Evolutionary conservation across 1,140 invertebrate genomes (phyloP).

Genomic region (Gonioctena quinquepunctata): DNA sequence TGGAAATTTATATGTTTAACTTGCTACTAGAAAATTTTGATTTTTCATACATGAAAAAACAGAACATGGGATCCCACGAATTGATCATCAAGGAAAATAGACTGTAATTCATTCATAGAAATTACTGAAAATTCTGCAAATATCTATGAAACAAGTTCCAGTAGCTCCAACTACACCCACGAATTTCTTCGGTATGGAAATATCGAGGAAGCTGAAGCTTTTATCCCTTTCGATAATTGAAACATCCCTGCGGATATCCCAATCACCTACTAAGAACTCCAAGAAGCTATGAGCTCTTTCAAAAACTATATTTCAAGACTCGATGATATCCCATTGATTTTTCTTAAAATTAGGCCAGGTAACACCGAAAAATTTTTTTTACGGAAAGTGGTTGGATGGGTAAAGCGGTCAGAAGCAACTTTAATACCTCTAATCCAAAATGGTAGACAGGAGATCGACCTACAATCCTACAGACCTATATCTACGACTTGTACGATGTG

Average conservation of each 20-base stretch:
- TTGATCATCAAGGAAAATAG: too few relatives aligned
- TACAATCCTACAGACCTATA: constrained; percentile 1
- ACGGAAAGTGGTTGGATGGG: not conserved
- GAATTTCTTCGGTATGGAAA: not conserved
- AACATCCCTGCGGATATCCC: not conserved
- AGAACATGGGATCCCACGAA: too few relatives aligned
- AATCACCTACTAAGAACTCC: not conserved
- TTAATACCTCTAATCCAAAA: not conserved
- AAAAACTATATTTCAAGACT: not conserved
- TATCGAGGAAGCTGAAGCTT: not conserved
- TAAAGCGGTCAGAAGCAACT: not conserved
- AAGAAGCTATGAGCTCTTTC: not conserved
- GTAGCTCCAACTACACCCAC: not conserved
- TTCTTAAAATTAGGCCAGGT: not conserved
- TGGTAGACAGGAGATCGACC: not conserved
- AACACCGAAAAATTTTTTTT: not conserved
- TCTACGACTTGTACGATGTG: too few relatives aligned
- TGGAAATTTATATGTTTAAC: too few relatives aligned
- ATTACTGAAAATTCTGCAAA: too few relatives aligned
- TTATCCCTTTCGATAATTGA: not conserved
- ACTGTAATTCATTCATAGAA: too few relatives aligned
- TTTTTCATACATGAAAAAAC: too few relatives aligned
- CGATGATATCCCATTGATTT: not conserved
- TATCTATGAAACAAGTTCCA: not conserved
- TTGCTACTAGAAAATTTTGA: too few relatives aligned